Percentiles rank a stretch among this genome's conserved stretches.
Evolutionary conservation across 2,888 invertebrate genomes (phyloP).

Genomic region (Tachina fera): DNA sequence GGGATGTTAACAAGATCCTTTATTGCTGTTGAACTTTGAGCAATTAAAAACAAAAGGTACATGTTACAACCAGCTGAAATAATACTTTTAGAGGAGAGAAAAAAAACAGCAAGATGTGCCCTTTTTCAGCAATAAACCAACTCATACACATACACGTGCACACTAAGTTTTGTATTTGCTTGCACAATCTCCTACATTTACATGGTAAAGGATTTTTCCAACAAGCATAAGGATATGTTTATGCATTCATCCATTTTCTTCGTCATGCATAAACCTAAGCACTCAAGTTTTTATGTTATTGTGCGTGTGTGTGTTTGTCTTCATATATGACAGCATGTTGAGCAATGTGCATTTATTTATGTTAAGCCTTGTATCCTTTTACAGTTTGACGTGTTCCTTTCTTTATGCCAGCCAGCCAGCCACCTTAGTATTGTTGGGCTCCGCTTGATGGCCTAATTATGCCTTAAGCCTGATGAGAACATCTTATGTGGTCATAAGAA

Average conservation of each 20-base stretch:
- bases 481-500: conserved; percentile 50
- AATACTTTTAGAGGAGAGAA: conserved; percentile 7
- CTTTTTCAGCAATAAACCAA: too few relatives aligned
- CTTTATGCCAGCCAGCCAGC: not conserved
- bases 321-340: too few relatives aligned
- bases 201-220: conserved; percentile 25
- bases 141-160: not conserved
- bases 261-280: not conserved
- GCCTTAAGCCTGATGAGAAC: conserved; percentile 39
- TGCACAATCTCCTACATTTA: not conserved
- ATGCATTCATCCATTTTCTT: not conserved
- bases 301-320: too few relatives aligned
- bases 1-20: conserved; percentile 15
- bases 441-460: conserved; percentile 30
- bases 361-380: not conserved
- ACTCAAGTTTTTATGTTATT: not conserved
- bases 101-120: too few relatives aligned
- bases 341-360: not conserved
- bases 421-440: not conserved
- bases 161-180: not conserved
- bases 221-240: conserved; percentile 1
- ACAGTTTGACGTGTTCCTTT: not conserved
- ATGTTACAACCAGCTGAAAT: conserved; percentile 29
- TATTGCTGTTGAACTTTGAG: conserved; percentile 45
- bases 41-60: conserved; percentile 17